Conservation (phyloP, 2,888 invertebrate genomes). For the Netelia inedita region DNA sequence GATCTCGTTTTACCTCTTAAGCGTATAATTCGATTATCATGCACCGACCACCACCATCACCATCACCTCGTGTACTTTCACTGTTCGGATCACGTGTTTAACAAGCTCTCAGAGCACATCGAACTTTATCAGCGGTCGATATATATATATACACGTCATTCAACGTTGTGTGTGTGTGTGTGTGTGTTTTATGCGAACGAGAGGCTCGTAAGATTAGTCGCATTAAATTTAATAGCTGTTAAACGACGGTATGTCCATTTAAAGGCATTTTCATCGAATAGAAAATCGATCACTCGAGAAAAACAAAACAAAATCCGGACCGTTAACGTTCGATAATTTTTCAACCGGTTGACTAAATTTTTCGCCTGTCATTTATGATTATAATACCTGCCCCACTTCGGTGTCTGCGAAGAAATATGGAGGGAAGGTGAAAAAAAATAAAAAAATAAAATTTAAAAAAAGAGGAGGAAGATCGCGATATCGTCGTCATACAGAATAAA, state of each 20-base stretch:
- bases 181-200: neutral
- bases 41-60: constrained; percentile 43
- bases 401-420: neutral
- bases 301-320: neutral
- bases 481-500: neutral
- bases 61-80: constrained; percentile 38
- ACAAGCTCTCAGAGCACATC: constrained; percentile 55
- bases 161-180: neutral
- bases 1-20: constrained; percentile 44
- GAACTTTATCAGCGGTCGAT: constrained; percentile 30
- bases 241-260: neutral
- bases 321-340: neutral
- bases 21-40: constrained; percentile 64
- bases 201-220: neutral
- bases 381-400: neutral
- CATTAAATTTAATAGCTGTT: neutral
- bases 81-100: constrained; percentile 58
- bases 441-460: neutral
- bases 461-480: neutral
- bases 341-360: neutral
- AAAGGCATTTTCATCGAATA: neutral
- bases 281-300: neutral
- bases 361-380: neutral
- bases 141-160: constrained; percentile 2
- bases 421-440: too few species aligned